Evolutionary conservation across 1,140 invertebrate species (phyloP).

Genomic region (Drosophila lini): DNA sequence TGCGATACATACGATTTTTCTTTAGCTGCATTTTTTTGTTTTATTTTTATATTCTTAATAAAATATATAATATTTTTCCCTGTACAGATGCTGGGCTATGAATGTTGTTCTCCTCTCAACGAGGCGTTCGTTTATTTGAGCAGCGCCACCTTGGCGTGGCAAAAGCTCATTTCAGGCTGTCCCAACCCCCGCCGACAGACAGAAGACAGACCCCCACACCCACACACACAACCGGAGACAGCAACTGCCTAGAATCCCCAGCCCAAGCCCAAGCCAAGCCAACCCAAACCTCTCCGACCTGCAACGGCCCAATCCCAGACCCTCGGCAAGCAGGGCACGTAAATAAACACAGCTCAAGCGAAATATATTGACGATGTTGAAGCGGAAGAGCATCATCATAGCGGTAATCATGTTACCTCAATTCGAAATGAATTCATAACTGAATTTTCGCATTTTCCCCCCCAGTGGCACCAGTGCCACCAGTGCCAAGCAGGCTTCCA

Average conservation of each 20-base stretch:
- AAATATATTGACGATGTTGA: conserved; percentile 81
- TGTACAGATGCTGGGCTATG: conserved; percentile 10
- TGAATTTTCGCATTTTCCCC: conserved; percentile 78
- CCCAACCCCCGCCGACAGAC: neutral
- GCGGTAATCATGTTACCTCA: conserved; percentile 84
- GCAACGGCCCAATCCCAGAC: conserved; percentile 1
- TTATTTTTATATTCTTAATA: neutral
- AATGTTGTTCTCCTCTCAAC: conserved; percentile 43
- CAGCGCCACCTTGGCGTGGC: conserved; percentile 76
- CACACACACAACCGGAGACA: neutral
- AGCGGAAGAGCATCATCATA: conserved; percentile 82
- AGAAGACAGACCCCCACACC: neutral
- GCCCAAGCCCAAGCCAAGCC: neutral
- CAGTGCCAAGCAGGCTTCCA: neutral
- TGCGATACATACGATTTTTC: neutral
- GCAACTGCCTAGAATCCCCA: too few relatives aligned
- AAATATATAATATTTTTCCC: neutral
- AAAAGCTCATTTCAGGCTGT: conserved; percentile 71
- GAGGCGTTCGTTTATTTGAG: conserved; percentile 80
- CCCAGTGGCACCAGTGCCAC: neutral
- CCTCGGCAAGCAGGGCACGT: conserved; percentile 48
- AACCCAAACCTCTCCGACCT: neutral
- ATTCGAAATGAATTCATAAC: conserved; percentile 84
- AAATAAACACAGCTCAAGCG: conserved; percentile 81
- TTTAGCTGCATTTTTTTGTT: neutral